Evolutionary conservation across 2,113 vertebrate genomes (phyloP).

Genomic region (Pelobates fuscus): DNA sequence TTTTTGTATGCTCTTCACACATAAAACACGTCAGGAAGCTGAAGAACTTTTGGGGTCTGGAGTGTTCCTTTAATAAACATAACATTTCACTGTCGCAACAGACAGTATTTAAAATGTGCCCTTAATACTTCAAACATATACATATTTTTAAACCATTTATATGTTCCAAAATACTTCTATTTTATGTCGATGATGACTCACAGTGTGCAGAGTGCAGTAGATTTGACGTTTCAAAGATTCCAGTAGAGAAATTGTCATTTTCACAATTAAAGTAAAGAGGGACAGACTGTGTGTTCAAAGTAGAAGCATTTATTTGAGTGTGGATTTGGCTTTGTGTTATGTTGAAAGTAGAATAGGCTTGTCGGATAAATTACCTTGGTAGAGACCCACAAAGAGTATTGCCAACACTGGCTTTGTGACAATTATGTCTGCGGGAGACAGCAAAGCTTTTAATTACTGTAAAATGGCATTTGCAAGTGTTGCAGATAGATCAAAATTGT

Average conservation of each 20-base stretch:
- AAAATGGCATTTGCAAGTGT: background rate
- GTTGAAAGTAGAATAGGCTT: background rate
- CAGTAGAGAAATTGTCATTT: background rate
- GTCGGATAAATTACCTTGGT: background rate
- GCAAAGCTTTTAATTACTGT: conserved; percentile 22
- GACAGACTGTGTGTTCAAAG: conserved; percentile 4
- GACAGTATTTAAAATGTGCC: too few relatives aligned
- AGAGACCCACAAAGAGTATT: conserved; percentile 1
- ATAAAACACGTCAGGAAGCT: too few relatives aligned
- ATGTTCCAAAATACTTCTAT: background rate
- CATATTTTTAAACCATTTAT: background rate
- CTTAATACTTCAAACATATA: too few relatives aligned
- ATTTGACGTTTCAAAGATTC: background rate
- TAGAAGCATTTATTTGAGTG: background rate
- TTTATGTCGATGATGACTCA: background rate
- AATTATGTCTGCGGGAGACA: conserved; percentile 6
- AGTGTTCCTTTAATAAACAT: too few relatives aligned
- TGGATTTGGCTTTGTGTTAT: background rate
- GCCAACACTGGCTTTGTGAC: background rate
- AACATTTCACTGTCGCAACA: too few relatives aligned
- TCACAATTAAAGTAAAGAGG: background rate
- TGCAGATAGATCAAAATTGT: background rate
- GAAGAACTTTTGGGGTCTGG: too few relatives aligned
- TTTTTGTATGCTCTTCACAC: too few relatives aligned
- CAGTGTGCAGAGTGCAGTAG: background rate